Conservation (phyloP, 2,888 invertebrate genomes). For the Caenorhabditis becei region DNA sequence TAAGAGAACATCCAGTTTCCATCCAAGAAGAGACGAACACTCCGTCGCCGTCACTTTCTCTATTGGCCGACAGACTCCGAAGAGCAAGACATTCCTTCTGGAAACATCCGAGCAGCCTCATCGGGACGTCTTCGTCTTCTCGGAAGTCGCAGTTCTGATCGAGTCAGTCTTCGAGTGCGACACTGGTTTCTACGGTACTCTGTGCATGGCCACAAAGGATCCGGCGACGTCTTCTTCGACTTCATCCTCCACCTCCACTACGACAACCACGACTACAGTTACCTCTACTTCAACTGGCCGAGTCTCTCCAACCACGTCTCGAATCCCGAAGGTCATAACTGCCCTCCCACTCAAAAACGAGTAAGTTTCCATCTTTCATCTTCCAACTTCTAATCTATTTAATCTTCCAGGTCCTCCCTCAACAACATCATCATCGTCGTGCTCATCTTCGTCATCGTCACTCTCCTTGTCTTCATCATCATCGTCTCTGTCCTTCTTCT, state of each 20-base stretch:
- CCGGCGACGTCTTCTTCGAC: no score
- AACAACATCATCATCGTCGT: not conserved
- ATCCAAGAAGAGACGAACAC: constrained; percentile 7
- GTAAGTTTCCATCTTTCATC: constrained; percentile 2
- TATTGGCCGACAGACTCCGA: not conserved
- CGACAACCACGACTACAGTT: no score
- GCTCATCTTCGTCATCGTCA: constrained; percentile 14
- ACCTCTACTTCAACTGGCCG: not conserved
- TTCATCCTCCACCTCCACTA: no score
- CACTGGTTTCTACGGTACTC: constrained; percentile 15
- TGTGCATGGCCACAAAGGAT: not conserved
- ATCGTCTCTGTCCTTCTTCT: not conserved
- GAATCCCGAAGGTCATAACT: not conserved
- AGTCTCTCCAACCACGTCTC: not conserved
- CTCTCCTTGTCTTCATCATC: constrained; percentile 2
- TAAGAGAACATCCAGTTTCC: constrained; percentile 29
- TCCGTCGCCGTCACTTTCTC: not conserved
- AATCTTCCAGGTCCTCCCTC: not conserved
- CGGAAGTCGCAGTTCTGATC: constrained; percentile 8
- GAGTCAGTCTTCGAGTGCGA: constrained; percentile 23
- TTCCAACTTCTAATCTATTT: not conserved
- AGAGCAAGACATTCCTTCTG: not conserved
- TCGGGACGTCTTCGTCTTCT: not conserved
- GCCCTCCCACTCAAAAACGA: not conserved
- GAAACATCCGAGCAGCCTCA: not conserved